These are phyloP conservation scores for Euschistus heros DNA, from an alignment of 1,140 invertebrate species.

Conservation along the genomic window DNA sequence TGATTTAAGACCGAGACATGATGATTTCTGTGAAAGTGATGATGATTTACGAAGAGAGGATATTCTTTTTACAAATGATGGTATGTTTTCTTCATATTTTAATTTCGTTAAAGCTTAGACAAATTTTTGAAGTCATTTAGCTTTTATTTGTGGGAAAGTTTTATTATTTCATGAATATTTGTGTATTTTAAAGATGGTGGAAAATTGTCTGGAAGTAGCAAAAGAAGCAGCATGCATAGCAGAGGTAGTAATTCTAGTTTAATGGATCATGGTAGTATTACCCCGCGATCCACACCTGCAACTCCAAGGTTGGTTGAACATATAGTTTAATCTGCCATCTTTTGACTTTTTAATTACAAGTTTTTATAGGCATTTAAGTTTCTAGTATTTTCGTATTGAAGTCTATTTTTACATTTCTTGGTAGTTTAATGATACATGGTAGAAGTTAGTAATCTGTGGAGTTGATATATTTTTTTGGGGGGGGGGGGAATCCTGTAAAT, in stretches of 20 bases:
- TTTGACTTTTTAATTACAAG: neutral
- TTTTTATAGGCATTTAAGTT: no score
- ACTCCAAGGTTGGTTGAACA: conserved; percentile 56
- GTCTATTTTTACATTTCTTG: no score
- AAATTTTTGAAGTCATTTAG: neutral
- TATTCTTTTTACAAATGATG: conserved; percentile 67
- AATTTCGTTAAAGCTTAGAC: neutral
- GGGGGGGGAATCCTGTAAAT: no score
- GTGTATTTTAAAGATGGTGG: conserved; percentile 5
- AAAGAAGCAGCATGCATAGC: conserved; percentile 80
- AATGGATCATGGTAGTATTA: conserved; percentile 66
- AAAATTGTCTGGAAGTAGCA: conserved; percentile 58
- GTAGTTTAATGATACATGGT: no score
- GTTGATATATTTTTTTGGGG: no score
- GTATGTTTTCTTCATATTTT: neutral
- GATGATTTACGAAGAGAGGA: conserved; percentile 79
- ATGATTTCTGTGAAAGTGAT: conserved; percentile 78
- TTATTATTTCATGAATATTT: neutral
- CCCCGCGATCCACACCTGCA: conserved; percentile 73
- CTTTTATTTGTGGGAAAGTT: neutral
- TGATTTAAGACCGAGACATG: conserved; percentile 45
- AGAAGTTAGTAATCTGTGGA: no score
- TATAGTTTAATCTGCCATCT: neutral
- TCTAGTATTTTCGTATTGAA: no score
- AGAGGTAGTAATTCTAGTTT: conserved; percentile 77